Evolutionary conservation across 2,888 invertebrate genomes (phyloP).

Genomic region (Cephus rjabovi): DNA sequence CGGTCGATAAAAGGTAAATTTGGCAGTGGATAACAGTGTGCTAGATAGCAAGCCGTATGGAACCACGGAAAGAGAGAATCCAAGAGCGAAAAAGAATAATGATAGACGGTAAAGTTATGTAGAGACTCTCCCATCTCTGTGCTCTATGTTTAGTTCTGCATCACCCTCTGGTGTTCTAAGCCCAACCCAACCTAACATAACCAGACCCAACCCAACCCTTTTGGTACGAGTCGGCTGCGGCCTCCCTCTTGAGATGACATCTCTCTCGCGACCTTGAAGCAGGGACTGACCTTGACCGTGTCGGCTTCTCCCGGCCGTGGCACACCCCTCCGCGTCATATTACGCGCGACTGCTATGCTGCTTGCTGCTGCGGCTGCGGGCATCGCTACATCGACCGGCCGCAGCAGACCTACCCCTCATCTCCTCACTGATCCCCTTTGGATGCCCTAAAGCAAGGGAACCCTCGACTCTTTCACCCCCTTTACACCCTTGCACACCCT

Average conservation of each 20-base stretch:
- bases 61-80: background rate
- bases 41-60: background rate
- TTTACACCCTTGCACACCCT: constrained; percentile 18
- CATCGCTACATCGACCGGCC: constrained; percentile 57
- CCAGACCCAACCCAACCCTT: background rate
- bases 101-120: background rate
- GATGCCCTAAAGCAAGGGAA: constrained; percentile 21
- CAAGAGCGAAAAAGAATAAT: constrained; percentile 1
- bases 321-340: constrained; percentile 41
- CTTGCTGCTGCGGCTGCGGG: constrained; percentile 42
- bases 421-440: constrained; percentile 26
- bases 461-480: constrained; percentile 25
- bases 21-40: background rate
- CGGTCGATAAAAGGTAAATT: background rate
- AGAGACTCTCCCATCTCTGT: background rate
- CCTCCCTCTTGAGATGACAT: constrained; percentile 58
- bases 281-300: constrained; percentile 63
- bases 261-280: constrained; percentile 59
- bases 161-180: background rate
- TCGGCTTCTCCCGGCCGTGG: constrained; percentile 45
- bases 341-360: constrained; percentile 51
- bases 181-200: background rate
- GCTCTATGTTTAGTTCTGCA: background rate
- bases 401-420: constrained; percentile 38
- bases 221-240: background rate